Evolutionary conservation across 2,888 invertebrate species (phyloP), one percentile per base, ranked within the genome.

Genomic region (Pristionchus maxplancki): DNA sequence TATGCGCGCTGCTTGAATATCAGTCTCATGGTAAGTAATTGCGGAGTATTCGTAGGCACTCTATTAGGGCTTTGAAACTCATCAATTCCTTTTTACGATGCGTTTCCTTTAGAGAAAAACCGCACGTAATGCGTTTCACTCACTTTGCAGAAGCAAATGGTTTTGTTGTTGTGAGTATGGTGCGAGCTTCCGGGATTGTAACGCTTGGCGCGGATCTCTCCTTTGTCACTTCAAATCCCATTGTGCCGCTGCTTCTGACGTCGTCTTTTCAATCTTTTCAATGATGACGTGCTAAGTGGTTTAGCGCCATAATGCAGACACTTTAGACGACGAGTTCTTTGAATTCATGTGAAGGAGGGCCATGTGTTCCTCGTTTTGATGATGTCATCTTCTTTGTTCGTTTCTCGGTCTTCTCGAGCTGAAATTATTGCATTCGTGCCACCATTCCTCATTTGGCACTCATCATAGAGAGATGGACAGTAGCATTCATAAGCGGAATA

Each of bases 251-350:
- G 0, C 20, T 74, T 78, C n/a, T 78, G 78, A 78, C 78, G 78
- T 48, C 37, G 34, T 74, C 24, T 48, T 40, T 78, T 78, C 78
- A 78, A 11, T n/a, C 78, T 5, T 44, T 28, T 20, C n/a, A n/a
- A n/a, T n/a, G n/a, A 74, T 64, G 71, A 71, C 71, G 71, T 71
- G 37, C 40, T 44, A 78, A 78, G 78, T 78, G 78, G 78, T 78
- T 78, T 44, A 78, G 20, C 58, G 58, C 15, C 53, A 20, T 20
- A 53, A 53, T 28, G 67, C 34, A 71, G 67, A 71, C 67, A 71
- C 67, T 71, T 78, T 78, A 31, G 64, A 31, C 48, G 40, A 48
- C 11, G 37, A 71, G 78, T 78, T 78, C 78, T 78, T 78, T 78
- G 78, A 78, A 78, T 78, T 24, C 37, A n/a, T 58, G 20, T 37